Percentiles rank a stretch among this genome's conserved stretches.
phyloP scores from a whole-genome alignment of 2,113 vertebrate species.

The Struthidea cinerea region DNA sequence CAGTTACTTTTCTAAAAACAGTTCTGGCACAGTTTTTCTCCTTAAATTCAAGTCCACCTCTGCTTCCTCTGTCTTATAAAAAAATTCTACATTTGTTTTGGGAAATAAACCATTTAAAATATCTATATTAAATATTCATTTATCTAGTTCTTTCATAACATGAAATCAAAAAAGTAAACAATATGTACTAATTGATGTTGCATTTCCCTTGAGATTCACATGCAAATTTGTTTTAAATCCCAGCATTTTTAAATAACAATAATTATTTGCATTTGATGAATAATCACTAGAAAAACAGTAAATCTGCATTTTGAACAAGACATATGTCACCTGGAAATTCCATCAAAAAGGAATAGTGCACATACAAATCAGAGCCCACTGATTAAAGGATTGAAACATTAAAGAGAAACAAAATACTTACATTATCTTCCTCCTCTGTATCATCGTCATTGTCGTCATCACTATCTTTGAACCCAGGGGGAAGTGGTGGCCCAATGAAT shows the following conservation, averaged over 20 bases:
- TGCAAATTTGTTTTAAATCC: not conserved
- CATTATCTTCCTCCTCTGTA: not conserved
- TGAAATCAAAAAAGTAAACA: not conserved
- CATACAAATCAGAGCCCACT: not conserved
- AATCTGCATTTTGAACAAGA: not conserved
- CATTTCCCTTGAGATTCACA: not conserved
- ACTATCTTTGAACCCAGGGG: not conserved
- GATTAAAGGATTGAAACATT: not conserved
- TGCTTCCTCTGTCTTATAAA: not conserved
- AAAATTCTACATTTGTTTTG: not conserved
- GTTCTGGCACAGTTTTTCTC: not conserved
- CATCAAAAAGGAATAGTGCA: not conserved
- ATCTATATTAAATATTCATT: not conserved
- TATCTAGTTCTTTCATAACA: not conserved
- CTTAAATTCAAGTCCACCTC: not conserved
- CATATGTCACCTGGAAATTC: not conserved
- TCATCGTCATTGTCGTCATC: slow-evolving; percentile 51
- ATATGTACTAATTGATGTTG: accelerated
- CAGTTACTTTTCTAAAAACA: not conserved
- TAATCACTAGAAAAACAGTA: not conserved
- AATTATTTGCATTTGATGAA: not conserved
- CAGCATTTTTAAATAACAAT: not conserved
- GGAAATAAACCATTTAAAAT: not conserved
- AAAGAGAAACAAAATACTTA: not conserved
- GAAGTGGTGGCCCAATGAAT: not conserved